phyloP scores from a whole-genome alignment of 2,113 vertebrate species.

The Dasyprocta punctata region DNA sequence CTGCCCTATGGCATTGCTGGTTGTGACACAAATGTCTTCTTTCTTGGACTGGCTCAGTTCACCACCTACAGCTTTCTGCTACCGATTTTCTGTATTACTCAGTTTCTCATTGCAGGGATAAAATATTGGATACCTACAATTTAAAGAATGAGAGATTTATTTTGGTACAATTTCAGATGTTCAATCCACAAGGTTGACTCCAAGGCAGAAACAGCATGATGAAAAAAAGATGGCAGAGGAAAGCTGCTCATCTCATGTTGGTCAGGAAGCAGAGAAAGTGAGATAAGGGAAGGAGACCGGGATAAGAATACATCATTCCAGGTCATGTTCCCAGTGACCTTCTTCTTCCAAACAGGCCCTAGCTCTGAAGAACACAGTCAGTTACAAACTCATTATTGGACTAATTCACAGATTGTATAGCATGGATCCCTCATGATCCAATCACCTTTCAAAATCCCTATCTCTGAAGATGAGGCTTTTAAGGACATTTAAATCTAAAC shows the following conservation, averaged over 20 bases:
- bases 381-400: neutral
- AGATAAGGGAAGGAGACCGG: neutral
- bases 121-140: neutral
- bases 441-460: neutral
- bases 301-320: neutral
- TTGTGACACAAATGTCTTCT: neutral
- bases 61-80: neutral
- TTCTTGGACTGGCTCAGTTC: neutral
- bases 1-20: neutral
- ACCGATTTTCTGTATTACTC: neutral
- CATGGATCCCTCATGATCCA: neutral
- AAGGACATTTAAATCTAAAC: neutral
- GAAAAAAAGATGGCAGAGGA: neutral
- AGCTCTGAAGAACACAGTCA: neutral
- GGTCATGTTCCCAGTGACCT: neutral
- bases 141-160: neutral
- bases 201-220: neutral
- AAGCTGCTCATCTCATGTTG: neutral
- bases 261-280: neutral
- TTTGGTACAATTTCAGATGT: neutral
- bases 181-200: neutral
- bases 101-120: neutral
- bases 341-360: neutral
- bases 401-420: neutral
- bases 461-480: neutral